phyloP scores from a whole-genome alignment of 2,888 invertebrate genomes.

The Polyommatus iphigenia region DNA sequence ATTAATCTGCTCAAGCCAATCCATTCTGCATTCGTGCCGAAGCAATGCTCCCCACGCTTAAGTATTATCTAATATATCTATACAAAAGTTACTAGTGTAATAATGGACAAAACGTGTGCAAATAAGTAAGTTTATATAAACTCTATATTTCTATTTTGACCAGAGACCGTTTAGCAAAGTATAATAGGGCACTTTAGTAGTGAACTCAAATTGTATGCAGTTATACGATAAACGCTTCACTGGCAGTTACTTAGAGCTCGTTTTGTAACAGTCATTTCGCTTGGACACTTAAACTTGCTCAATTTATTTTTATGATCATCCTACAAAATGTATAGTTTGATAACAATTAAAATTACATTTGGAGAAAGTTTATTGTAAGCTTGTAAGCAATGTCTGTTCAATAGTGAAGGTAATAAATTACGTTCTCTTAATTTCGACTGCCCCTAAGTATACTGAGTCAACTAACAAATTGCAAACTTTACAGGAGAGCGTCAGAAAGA shows the following conservation, averaged over 20 bases:
- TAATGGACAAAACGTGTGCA: too few relatives aligned
- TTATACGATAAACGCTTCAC: constrained; percentile 36
- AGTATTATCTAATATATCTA: too few relatives aligned
- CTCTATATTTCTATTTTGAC: background rate
- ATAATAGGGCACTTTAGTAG: constrained; percentile 21
- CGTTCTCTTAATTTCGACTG: too few relatives aligned
- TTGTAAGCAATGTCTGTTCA: background rate
- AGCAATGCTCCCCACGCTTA: too few relatives aligned
- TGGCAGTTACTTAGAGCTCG: constrained; percentile 41
- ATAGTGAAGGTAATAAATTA: too few relatives aligned
- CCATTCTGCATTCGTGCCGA: too few relatives aligned
- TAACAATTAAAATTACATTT: constrained; percentile 8
- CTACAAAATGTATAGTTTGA: background rate
- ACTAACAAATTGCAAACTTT: too few relatives aligned
- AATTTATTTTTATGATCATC: constrained; percentile 26
- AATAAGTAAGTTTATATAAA: too few relatives aligned
- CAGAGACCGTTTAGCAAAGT: background rate
- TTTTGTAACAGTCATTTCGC: constrained; percentile 40
- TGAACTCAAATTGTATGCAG: constrained; percentile 32
- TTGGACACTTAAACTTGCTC: constrained; percentile 15
- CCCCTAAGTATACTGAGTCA: too few relatives aligned
- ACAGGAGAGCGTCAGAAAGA: too few relatives aligned
- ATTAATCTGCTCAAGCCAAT: too few relatives aligned
- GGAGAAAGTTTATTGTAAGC: background rate
- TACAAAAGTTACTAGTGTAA: too few relatives aligned